Percentiles rank a stretch among this genome's conserved stretches.
Conservation (phyloP, 64 coral and sea anemone species). For the Stichodactyla helianthus region DNA sequence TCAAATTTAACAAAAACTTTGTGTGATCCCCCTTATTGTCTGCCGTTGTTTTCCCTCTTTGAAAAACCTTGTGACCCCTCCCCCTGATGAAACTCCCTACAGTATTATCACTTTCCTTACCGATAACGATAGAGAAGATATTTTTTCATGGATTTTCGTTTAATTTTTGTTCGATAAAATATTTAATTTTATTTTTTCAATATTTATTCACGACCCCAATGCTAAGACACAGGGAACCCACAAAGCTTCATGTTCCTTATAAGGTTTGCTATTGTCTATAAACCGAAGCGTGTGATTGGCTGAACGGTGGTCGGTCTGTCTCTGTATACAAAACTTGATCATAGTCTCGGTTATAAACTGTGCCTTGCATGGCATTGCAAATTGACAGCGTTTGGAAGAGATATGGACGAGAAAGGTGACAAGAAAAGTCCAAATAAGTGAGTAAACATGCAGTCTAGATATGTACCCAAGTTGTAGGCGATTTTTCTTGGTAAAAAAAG, state of each 20-base stretch:
- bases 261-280: slow-evolving; percentile 8
- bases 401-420: slow-evolving; percentile 82
- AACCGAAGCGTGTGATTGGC: not conserved
- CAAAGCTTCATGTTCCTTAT: not conserved
- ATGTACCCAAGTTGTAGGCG: not conserved
- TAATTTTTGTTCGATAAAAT: too few relatives aligned
- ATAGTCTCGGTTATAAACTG: not conserved
- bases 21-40: too few relatives aligned
- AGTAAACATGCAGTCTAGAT: not conserved
- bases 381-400: not conserved
- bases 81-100: too few relatives aligned
- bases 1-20: too few relatives aligned
- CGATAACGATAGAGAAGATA: too few relatives aligned
- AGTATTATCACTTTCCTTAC: too few relatives aligned
- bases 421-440: slow-evolving; percentile 78
- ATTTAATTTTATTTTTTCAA: too few relatives aligned
- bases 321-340: slow-evolving; percentile 25
- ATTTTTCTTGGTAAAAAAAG: not conserved
- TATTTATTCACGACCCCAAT: too few relatives aligned
- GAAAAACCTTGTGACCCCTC: too few relatives aligned
- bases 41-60: too few relatives aligned
- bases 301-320: not conserved
- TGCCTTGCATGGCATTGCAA: slow-evolving; percentile 20
- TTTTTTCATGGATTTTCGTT: too few relatives aligned
- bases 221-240: not conserved